phyloP scores from a whole-genome alignment of 2,797 vertebrate species.

The Tympanoctomys barrerae region DNA sequence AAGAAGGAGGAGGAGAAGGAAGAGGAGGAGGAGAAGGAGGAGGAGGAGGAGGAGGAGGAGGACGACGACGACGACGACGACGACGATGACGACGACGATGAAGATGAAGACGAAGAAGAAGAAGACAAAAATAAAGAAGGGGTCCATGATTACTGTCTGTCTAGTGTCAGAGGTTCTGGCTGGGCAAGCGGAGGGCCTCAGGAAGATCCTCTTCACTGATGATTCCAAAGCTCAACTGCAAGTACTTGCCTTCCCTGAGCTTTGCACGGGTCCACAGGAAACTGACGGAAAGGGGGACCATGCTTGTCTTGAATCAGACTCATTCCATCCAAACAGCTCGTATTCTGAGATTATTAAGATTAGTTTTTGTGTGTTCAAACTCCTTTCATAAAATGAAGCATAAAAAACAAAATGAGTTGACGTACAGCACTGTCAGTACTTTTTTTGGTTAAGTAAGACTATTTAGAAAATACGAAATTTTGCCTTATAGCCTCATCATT shows the following conservation, averaged over 20 bases:
- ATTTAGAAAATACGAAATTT: not conserved
- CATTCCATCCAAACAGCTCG: not conserved
- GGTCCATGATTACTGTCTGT: not conserved
- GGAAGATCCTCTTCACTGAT: not conserved
- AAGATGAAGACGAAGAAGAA: not conserved
- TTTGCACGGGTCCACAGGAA: not conserved
- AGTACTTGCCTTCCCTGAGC: not conserved
- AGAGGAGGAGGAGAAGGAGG: too few species aligned
- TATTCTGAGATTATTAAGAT: not conserved
- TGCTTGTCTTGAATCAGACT: not conserved
- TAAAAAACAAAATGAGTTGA: not conserved
- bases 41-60: too few species aligned
- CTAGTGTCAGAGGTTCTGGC: not conserved
- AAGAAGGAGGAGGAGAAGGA: too few species aligned
- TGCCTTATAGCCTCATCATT: not conserved
- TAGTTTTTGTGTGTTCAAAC: not conserved
- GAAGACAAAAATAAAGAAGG: not conserved
- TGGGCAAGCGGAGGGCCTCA: not conserved
- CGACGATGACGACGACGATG: too few species aligned
- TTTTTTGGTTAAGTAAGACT: not conserved
- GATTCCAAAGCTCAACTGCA: not conserved
- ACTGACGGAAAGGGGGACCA: not conserved
- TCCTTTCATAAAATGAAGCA: conserved; percentile 4
- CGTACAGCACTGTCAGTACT: not conserved
- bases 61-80: too few species aligned